Base-by-base conservation (phyloP, 1,140 invertebrate genomes). In the Diorhabda elongata region DNA sequence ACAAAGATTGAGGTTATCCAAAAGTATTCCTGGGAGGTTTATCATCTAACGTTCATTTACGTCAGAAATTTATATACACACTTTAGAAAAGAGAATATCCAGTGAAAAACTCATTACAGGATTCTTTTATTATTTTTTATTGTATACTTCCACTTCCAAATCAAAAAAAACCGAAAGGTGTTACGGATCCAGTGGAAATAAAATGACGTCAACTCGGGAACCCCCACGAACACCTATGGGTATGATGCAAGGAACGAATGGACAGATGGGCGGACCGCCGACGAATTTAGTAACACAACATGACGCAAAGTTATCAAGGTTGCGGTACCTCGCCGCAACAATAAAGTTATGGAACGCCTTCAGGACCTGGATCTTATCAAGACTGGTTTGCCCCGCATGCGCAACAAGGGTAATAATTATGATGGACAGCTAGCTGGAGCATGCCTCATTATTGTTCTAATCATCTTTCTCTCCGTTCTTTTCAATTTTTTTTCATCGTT, bases 21-120 rank as follows among this genome's bases (percentile, higher is more conserved):
- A 98, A 98, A 84, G 94, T 98, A 67, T 97, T 97, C 82, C 88
- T 98, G 66, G 95, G 95, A 69, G 95, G 95, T 7, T 84, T 98
- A 70, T 95, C 95, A 9, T 93, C 94, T 11, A 96, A 96, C 81
- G 91, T 96, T 9, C 97, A 96, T 94, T 58, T 94, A 96, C 82
- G 83, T 98, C 74, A 88, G 93, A 71, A 90, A 91, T 61, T 96
- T 91, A 83, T 97, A 98, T 81, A 89, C 90, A 44, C 89, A 94
- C 65, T 97, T 95, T 83, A 81, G 95, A 97, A 81, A 96, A 97
- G 82, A 96, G 96, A 82, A 96, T 97, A 86, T 96, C 95, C 2
- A 86, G 95, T 94, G 81, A 85, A 85, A 11, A 5, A 26, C 44
- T 8, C 8, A 42, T 45, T 41, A 44, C 11, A 56, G 41, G 3